Percentiles rank a stretch among this genome's conserved stretches.
Evolutionary conservation across 1,140 invertebrate species (phyloP).

Genomic region (Drusus annulatus): DNA sequence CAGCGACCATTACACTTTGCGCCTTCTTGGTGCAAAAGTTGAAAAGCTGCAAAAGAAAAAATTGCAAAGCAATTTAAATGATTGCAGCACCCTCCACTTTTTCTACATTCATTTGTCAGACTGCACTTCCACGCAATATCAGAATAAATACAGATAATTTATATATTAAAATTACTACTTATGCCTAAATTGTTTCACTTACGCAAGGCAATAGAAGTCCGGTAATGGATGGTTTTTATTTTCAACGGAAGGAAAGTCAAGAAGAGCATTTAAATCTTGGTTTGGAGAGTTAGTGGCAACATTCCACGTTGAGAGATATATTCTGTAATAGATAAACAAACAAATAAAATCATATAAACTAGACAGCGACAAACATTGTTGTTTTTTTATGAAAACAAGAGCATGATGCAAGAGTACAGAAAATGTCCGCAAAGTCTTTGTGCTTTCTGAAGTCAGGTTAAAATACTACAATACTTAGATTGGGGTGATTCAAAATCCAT

Average conservation of each 20-base stretch:
- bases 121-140: no score
- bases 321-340: slow-evolving; percentile 67
- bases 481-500: background rate
- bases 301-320: slow-evolving; percentile 89
- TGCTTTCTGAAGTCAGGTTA: background rate
- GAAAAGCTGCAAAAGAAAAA: no score
- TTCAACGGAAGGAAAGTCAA: slow-evolving; percentile 76
- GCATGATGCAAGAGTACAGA: background rate
- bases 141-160: no score
- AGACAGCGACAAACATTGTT: background rate
- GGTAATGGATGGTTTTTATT: slow-evolving; percentile 76
- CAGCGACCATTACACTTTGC: no score
- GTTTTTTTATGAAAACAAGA: background rate
- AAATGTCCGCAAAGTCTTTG: background rate
- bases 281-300: slow-evolving; percentile 83
- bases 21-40: no score
- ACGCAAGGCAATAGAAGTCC: slow-evolving; percentile 89
- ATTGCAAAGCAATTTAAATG: no score
- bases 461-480: background rate
- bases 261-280: slow-evolving; percentile 77
- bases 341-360: background rate
- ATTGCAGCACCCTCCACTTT: no score
- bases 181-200: slow-evolving; percentile 57
- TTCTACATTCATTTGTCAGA: no score
- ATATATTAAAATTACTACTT: no score